Conservation (phyloP, 2,888 invertebrate species). For the Lochmaea capreae region DNA sequence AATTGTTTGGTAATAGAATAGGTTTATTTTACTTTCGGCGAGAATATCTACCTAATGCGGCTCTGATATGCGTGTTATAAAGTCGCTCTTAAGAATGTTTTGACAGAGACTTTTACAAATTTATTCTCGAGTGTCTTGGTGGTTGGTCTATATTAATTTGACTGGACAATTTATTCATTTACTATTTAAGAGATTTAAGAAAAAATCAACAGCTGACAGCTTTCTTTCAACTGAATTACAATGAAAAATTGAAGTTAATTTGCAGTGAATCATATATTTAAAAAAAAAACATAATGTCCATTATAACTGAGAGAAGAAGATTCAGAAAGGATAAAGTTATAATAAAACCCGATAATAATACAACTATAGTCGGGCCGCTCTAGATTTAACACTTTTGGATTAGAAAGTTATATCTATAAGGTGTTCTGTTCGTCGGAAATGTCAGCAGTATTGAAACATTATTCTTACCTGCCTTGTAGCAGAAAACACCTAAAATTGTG, state of each 20-base stretch:
- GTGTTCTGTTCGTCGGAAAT: too few species aligned
- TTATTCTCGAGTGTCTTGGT: constrained; percentile 8
- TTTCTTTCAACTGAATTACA: not conserved
- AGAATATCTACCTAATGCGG: not conserved
- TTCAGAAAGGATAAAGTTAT: too few species aligned
- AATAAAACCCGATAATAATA: not conserved
- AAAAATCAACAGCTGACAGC: not conserved
- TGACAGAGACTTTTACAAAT: constrained; percentile 15
- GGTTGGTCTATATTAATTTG: constrained; percentile 19
- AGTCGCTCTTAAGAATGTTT: constrained; percentile 16
- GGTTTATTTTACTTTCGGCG: not conserved
- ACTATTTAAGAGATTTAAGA: not conserved
- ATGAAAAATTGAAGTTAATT: not conserved
- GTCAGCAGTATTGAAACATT: too few species aligned
- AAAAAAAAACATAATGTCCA: not conserved
- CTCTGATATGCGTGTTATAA: not conserved
- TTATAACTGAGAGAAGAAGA: too few species aligned
- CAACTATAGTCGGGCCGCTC: too few species aligned
- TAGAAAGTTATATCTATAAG: too few species aligned
- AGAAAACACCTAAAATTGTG: too few species aligned
- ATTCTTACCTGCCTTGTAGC: too few species aligned
- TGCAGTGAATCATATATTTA: not conserved
- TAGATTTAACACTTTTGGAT: too few species aligned
- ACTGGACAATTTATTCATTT: constrained; percentile 12
- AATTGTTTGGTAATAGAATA: too few species aligned